Base-by-base conservation (phyloP, 2,797 vertebrate species). In the Aythya fuligula region DNA sequence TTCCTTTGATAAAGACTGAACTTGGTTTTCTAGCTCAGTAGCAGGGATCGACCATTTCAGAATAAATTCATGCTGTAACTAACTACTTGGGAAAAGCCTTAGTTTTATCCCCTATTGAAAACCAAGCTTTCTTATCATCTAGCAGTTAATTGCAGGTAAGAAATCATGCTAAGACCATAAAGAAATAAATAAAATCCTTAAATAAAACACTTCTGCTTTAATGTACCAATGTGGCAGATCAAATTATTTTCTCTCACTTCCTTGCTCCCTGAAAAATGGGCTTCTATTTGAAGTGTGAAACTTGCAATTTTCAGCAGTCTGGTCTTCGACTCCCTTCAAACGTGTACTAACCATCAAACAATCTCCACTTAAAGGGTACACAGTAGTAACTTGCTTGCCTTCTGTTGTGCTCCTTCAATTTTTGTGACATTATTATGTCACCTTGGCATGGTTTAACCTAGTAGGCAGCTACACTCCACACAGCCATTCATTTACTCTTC, bases 181-280 rank as follows among this genome's bases (percentile, higher is more conserved):
- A 27, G 22, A 19, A 49, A 57, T 36, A 20, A 25, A 7, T 76
- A 24, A 28, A 61, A 5, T 15, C 24, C 8, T 38, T 71, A 41
- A 39, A 71, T 56, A 64, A 93, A 69, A 69, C 28, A 57, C 32
- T 18, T 7, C 34, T n/a, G 18, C 6, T 75, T 7, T 62, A 89
- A 84, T 3, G 4, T 53, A 87, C 5, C 7, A 7, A 28, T 38
- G 10, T 30, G 25, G 34, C n/a, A 65, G 36, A 92, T 47, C 45
- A 94, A 84, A 87, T 83, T 80, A 85, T 83, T 90, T 94, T 87
- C 72, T 89, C n/a, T 83, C 72, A 82, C 53, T 82, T 87, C 22
- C 28, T 75, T 41, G 8, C 28, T 69, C 39, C 32, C 20, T 80
- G 67, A 91, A 92, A 92, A 93, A 66, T 0, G 0, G n/a, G 57